phyloP scores from a whole-genome alignment of 2,888 invertebrate species.

The Empis stercorea region DNA sequence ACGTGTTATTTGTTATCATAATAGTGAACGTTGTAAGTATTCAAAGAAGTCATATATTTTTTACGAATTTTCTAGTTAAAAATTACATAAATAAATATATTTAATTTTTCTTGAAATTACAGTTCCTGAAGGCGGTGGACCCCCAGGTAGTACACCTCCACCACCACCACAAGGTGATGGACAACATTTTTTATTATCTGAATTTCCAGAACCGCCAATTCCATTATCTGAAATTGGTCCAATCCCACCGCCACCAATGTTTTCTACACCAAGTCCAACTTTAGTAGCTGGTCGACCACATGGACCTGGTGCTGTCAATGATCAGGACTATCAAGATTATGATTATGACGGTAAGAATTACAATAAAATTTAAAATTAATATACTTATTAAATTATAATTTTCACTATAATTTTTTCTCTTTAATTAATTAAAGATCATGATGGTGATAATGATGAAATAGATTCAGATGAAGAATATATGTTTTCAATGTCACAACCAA shows the following conservation, averaged over 20 bases:
- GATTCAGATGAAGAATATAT: conserved; percentile 53
- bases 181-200: conserved; percentile 59
- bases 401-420: too few relatives aligned
- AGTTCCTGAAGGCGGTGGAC: conserved; percentile 46
- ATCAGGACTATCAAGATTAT: conserved; percentile 41
- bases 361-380: too few relatives aligned
- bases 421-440: conserved; percentile 25
- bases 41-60: too few relatives aligned
- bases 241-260: conserved; percentile 90
- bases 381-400: too few relatives aligned
- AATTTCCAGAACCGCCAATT: conserved; percentile 84
- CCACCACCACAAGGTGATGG: conserved; percentile 29
- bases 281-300: conserved; percentile 44
- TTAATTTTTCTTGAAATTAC: conserved; percentile 19
- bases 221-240: conserved; percentile 87
- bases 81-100: conserved; percentile 8
- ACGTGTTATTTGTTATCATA: conserved; percentile 67
- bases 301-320: conserved; percentile 34
- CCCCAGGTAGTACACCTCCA: conserved; percentile 33
- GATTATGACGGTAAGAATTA: conserved; percentile 49
- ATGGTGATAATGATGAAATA: conserved; percentile 50
- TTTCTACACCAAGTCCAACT: conserved; percentile 74
- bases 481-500: conserved; percentile 45
- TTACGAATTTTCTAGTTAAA: too few relatives aligned
- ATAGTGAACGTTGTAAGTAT: conserved; percentile 61